Evolutionary conservation across 2,888 invertebrate genomes (phyloP).

Genomic region (Pseudeuparius sepicola): DNA sequence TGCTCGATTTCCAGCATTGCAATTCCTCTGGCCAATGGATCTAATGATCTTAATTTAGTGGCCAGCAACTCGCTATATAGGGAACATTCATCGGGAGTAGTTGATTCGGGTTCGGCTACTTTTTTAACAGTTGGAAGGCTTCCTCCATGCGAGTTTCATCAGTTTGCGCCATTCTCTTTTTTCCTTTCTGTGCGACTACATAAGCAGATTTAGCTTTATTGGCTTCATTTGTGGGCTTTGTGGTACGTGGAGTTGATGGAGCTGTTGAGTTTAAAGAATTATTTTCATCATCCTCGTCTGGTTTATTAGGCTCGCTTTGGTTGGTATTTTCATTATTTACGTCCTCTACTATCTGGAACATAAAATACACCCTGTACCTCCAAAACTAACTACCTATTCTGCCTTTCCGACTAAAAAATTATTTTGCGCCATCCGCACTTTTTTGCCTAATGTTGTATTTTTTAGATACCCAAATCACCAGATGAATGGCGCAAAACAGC

Average conservation of each 20-base stretch:
- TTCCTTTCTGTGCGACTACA: conserved; percentile 4
- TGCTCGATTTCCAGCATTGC: conserved; percentile 8
- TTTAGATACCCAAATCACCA: conserved; percentile 7
- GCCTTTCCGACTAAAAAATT: too few species aligned
- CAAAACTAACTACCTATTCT: too few species aligned
- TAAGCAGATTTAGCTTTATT: conserved; percentile 6
- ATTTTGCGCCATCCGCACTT: too few species aligned
- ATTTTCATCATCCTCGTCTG: too few species aligned
- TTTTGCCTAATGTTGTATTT: not conserved
- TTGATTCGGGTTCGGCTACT: conserved; percentile 1
- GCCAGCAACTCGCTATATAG: conserved; percentile 4
- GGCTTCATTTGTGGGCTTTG: conserved; percentile 2
- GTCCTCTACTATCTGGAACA: too few species aligned
- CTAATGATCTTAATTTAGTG: conserved; percentile 7
- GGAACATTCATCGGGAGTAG: conserved; percentile 8
- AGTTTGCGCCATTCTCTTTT: conserved; percentile 7
- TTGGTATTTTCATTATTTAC: too few species aligned
- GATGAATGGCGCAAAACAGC: conserved; percentile 11
- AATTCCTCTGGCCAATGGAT: conserved; percentile 1
- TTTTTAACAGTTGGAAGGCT: too few species aligned
- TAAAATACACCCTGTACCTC: too few species aligned
- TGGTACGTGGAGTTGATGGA: too few species aligned
- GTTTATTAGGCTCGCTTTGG: too few species aligned
- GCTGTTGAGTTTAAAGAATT: too few species aligned
- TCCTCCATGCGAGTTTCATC: conserved; percentile 6